Conservation (phyloP, 2,888 invertebrate genomes). For the Drosophila peninsularis region DNA sequence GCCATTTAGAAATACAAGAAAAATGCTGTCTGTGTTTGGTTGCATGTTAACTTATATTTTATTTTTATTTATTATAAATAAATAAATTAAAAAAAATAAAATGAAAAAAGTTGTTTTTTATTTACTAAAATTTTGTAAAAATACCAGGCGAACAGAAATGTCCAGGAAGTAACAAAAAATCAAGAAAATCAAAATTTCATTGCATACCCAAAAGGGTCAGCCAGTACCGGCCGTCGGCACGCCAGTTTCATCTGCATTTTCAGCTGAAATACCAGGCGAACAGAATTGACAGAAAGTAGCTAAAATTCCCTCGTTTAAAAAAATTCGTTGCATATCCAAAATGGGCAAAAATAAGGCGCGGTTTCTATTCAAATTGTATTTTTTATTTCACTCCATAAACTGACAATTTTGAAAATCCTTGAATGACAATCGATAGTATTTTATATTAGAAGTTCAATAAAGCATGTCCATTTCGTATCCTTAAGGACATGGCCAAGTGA, state of each 20-base stretch:
- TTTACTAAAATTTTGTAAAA: neutral
- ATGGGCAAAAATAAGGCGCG: neutral
- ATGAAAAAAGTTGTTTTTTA: no score
- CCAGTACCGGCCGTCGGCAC: accelerated
- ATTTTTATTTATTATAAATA: neutral
- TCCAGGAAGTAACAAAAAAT: neutral
- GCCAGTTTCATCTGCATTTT: neutral
- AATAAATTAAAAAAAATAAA: neutral
- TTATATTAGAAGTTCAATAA: neutral
- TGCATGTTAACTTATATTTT: neutral
- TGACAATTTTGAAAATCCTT: neutral
- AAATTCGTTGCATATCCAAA: neutral
- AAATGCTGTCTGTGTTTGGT: neutral
- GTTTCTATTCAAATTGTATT: neutral
- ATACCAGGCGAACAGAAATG: neutral
- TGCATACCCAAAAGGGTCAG: neutral
- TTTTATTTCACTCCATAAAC: neutral
- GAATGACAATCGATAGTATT: neutral
- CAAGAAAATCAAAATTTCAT: neutral
- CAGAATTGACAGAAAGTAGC: neutral
- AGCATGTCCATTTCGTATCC: neutral
- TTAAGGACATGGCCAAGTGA: neutral
- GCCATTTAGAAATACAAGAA: neutral
- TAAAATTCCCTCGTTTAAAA: neutral
- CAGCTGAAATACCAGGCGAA: constrained; percentile 5